phyloP scores from a whole-genome alignment of 2,888 invertebrate species.

The Trichogramma evanescens region DNA sequence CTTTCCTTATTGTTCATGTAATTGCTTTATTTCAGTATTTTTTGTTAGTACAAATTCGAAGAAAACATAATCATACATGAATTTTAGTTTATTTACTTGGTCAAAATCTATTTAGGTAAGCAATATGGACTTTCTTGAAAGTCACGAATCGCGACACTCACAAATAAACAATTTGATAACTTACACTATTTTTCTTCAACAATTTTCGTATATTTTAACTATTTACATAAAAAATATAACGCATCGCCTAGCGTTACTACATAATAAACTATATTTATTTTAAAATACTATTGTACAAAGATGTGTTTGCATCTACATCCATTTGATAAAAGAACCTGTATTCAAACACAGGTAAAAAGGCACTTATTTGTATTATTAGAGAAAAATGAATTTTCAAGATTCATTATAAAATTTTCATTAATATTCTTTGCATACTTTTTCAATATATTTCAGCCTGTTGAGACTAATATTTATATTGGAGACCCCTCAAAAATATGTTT shows the following conservation, averaged over 20 bases:
- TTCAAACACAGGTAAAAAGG: slow-evolving; percentile 17
- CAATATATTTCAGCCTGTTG: slow-evolving; percentile 11
- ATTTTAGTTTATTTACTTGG: no score
- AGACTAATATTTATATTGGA: slow-evolving; percentile 9
- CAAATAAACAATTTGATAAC: slow-evolving; percentile 7
- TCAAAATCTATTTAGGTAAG: slow-evolving; percentile 3
- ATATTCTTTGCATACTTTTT: slow-evolving; percentile 5
- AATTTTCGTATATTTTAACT: slow-evolving; percentile 2
- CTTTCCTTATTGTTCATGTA: no score
- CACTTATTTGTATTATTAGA: slow-evolving; percentile 18
- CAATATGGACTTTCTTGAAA: slow-evolving; percentile 4
- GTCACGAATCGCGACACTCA: slow-evolving; percentile 14
- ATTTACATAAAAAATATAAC: slow-evolving; percentile 19
- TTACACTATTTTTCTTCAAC: slow-evolving; percentile 15
- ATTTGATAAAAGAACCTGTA: slow-evolving; percentile 18
- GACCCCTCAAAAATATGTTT: slow-evolving; percentile 5
- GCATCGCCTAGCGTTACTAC: background rate
- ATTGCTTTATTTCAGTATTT: no score
- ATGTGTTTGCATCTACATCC: slow-evolving; percentile 23
- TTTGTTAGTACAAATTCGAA: no score
- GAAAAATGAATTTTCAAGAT: slow-evolving; percentile 11
- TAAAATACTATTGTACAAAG: slow-evolving; percentile 23
- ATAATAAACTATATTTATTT: background rate
- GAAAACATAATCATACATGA: no score
- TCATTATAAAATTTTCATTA: slow-evolving; percentile 5